phyloP scores from a whole-genome alignment of 1,140 invertebrate species.

The Drosophila biarmipes region DNA sequence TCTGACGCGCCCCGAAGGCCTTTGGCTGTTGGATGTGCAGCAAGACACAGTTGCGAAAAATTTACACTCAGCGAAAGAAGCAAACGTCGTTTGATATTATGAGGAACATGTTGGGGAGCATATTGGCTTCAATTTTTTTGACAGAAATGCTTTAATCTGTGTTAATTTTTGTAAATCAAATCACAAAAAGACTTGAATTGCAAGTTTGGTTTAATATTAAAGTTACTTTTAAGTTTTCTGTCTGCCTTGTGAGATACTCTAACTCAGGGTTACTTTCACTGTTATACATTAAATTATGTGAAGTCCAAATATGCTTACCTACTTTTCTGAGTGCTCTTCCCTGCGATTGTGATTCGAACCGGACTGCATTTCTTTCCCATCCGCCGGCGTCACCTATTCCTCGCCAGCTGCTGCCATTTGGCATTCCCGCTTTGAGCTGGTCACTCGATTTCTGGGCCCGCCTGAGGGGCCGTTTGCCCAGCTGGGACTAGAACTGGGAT shows the following conservation, averaged over 20 bases:
- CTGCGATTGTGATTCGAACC: conserved; percentile 1
- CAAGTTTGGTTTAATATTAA: too few relatives aligned
- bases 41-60: conserved; percentile 5
- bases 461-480: conserved; percentile 41
- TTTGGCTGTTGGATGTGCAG: neutral
- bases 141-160: too few relatives aligned
- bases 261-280: too few relatives aligned
- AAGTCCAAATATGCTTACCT: too few relatives aligned
- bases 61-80: neutral
- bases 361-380: conserved; percentile 15
- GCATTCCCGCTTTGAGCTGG: conserved; percentile 39
- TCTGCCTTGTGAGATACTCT: too few relatives aligned
- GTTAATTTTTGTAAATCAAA: too few relatives aligned
- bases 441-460: conserved; percentile 11
- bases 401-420: conserved; percentile 5
- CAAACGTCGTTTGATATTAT: neutral
- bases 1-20: neutral
- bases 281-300: too few relatives aligned
- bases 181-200: too few relatives aligned
- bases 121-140: too few relatives aligned
- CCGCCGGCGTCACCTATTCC: conserved; percentile 26
- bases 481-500: conserved; percentile 44
- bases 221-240: too few relatives aligned
- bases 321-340: conserved; percentile 1
- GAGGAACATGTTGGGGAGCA: too few relatives aligned